Evolutionary conservation across 1,140 invertebrate genomes (phyloP), one percentile per base, ranked within the genome.

Genomic region (Heterodera carotae): DNA sequence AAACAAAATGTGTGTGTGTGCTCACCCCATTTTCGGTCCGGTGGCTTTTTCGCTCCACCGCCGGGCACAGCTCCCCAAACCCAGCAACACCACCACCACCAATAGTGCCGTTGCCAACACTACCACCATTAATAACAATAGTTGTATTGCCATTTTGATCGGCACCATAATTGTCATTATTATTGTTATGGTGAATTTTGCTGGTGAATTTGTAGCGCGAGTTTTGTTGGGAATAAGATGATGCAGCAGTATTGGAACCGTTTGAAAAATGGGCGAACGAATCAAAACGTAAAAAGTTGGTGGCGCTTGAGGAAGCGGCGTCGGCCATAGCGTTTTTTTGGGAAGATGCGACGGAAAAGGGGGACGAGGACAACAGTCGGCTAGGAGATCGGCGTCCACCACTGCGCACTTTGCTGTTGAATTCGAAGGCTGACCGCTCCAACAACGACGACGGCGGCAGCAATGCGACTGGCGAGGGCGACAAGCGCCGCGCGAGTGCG

Each of bases 321-420:
- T n/a, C n/a, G n/a, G n/a, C n/a, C n/a, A n/a, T n/a, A n/a, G n/a
- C 22, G 5, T 15, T 56, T 56, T 56, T 56, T 5, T 56, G 48
- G 18, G 48, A n/a, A 18, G 39, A 43, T 6, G 39, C 6, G 12
- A 12, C 39, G 39, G 48, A 56, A 56, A 56, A 56, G 5, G 48
- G 48, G 12, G 48, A 56, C 48, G 22, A 56, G n/a, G n/a, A n/a
- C 12, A 6, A 12, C 12, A 6, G 39, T 56, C 48, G 48, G 22
- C 48, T 18, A 2, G 48, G 48, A 22, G 48, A 56, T 1, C 48
- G 48, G 18, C 62, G 62, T 62, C 60, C 60, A 66, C 29, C 18
- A 6, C 60, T 66, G 3, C 22, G 62, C 62, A 66, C 10, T 66
- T 34, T 66, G 62, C 29, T 66, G 62, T 66, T 66, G 62, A 66